Base-by-base conservation (phyloP, 1,140 invertebrate species). In the Caenorhabditis latens region DNA sequence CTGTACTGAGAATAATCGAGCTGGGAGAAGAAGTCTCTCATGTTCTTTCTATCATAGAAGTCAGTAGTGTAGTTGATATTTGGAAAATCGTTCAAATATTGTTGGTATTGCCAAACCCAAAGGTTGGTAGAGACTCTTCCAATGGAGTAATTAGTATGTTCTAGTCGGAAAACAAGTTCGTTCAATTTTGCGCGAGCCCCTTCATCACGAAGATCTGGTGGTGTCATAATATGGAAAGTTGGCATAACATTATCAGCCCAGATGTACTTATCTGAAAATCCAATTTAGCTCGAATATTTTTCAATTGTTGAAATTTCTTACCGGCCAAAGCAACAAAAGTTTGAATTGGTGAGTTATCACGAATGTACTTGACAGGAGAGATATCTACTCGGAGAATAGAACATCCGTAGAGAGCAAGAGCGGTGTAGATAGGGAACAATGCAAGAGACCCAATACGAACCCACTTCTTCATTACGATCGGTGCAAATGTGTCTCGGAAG, bases 211-310 rank as follows among this genome's bases (percentile, higher is more conserved):
- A 92, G 88, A 86, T 92, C 91, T 53, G 91, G 91, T 32, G 91
- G 91, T 8, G 86, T 87, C 91, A 92, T 92, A n/a, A 92, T 88
- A 65, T 92, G 91, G 79, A 92, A 91, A 5, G 88, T 89, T 40
- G 91, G 91, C 92, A 92, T 92, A 6, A 92, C 91, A 86, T 92
- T 92, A 84, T 92, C 91, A 14, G 91, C 91, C 92, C 91, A 92
- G 83, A 92, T 92, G 85, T 92, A 92, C 75, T 92, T 92, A 85
- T 92, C 92, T 91, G 58, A 83, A 91, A 53, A 32, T 0, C 32
- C 32, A 32, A 40, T n/a, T 58, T 58, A n/a, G 8, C 8, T 5
- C 3, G 16, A n/a, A 6, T 9, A 2, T 0, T 58, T 58, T 21
- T 19, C 8, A 40, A 16, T 40, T 46, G 13, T 32, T 21, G 24